These are phyloP conservation scores for Bombus terrestris DNA, from an alignment of 1,140 invertebrate genomes.

Conservation along the genomic window DNA sequence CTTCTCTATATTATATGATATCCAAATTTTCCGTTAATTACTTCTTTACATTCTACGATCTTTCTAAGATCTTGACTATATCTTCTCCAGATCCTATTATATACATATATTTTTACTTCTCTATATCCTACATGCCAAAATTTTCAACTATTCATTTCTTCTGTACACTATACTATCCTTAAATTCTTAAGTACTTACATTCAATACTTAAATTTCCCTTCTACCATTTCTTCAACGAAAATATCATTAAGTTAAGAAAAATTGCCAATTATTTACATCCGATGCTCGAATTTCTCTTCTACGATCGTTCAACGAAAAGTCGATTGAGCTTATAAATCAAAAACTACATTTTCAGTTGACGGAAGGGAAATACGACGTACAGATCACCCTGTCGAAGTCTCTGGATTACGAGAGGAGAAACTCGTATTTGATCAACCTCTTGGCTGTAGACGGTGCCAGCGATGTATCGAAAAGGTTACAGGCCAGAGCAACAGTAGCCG, in stretches of 20 bases:
- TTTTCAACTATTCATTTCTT: too few species aligned
- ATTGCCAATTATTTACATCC: neutral
- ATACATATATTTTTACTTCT: too few species aligned
- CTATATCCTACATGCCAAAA: too few species aligned
- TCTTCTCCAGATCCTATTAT: too few species aligned
- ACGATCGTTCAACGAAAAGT: neutral
- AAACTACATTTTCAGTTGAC: constrained; percentile 80
- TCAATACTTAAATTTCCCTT: neutral
- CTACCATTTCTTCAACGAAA: neutral
- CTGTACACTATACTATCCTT: neutral
- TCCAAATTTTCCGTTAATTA: too few species aligned
- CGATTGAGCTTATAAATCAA: neutral
- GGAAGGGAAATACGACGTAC: constrained; percentile 88
- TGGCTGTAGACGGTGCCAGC: constrained; percentile 86
- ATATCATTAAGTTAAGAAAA: neutral
- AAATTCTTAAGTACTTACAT: neutral
- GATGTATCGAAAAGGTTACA: constrained; percentile 84
- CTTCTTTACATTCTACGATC: too few species aligned
- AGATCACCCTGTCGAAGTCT: constrained; percentile 85
- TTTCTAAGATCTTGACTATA: too few species aligned
- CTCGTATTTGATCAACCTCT: constrained; percentile 87
- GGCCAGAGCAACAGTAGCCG: constrained; percentile 87
- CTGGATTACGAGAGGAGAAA: constrained; percentile 90
- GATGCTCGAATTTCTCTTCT: too few species aligned
- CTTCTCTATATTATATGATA: too few species aligned